phyloP scores from a whole-genome alignment of 2,113 vertebrate species.

The Pterocles burchelli region DNA sequence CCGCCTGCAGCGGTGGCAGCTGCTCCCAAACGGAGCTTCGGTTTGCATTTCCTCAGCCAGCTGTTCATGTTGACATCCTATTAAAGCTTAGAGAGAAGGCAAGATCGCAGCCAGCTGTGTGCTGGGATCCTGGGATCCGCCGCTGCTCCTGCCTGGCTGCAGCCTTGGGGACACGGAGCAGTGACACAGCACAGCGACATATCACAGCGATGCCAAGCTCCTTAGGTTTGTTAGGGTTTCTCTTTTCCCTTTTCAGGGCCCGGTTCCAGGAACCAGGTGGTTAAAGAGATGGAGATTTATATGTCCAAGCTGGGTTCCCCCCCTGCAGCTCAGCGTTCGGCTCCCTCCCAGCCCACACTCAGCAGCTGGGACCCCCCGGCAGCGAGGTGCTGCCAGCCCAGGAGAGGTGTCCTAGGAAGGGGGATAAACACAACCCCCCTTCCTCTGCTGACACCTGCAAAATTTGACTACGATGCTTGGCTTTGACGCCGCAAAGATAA shows the following conservation, averaged over 20 bases:
- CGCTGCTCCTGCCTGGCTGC: neutral
- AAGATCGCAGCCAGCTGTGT: neutral
- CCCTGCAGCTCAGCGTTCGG: fast-evolving
- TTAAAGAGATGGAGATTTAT: neutral
- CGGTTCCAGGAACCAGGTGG: neutral
- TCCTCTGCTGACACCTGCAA: neutral
- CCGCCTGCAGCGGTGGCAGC: neutral
- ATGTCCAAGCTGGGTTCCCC: neutral
- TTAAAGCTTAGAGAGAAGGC: neutral
- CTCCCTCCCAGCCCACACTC: fast-evolving
- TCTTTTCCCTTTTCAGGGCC: neutral
- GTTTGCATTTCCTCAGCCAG: neutral
- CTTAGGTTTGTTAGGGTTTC: neutral
- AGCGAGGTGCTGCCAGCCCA: neutral
- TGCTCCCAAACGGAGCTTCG: neutral
- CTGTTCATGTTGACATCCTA: neutral
- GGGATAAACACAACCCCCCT: fast-evolving
- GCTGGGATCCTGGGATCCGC: neutral
- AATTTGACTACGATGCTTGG: neutral
- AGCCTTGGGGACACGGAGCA: fast-evolving
- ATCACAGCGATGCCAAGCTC: neutral
- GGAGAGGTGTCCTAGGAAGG: neutral
- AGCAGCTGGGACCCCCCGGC: neutral
- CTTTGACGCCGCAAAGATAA: fast-evolving
- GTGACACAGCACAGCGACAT: neutral